Conservation (phyloP, 2,113 vertebrate species). For the Pachycephala philippinensis region DNA sequence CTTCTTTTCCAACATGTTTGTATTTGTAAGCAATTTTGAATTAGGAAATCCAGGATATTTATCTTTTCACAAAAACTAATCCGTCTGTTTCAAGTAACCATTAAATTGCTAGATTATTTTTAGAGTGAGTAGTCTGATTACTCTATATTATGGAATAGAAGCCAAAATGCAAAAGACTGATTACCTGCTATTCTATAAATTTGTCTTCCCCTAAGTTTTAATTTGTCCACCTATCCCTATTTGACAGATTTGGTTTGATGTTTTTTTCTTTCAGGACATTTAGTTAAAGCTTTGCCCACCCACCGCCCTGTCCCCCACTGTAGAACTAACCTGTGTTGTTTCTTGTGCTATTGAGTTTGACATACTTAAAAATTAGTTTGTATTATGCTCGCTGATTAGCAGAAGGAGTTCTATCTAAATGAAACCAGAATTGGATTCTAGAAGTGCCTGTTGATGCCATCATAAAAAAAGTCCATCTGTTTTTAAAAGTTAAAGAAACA, state of each 20-base stretch:
- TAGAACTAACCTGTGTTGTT: neutral
- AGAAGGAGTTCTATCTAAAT: neutral
- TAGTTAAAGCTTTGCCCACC: neutral
- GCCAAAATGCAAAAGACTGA: neutral
- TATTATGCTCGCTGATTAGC: neutral
- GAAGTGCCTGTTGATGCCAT: neutral
- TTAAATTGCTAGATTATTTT: neutral
- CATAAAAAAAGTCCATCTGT: neutral
- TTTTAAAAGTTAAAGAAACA: neutral
- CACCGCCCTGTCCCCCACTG: fast-evolving
- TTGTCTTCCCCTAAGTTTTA: neutral
- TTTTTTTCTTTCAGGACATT: neutral
- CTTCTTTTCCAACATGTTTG: neutral
- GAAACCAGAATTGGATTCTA: neutral
- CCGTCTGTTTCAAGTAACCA: neutral
- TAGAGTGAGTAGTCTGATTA: neutral
- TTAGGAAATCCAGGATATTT: neutral
- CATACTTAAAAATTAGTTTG: neutral
- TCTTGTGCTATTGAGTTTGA: neutral
- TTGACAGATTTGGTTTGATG: neutral
- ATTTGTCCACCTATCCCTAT: neutral
- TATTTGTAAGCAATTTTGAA: neutral
- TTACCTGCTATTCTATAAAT: neutral
- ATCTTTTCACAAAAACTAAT: neutral
- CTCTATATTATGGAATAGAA: neutral